Percentiles rank a stretch among this genome's conserved stretches.
Conservation (phyloP, 2,113 vertebrate genomes). For the Dipodomys merriami region DNA sequence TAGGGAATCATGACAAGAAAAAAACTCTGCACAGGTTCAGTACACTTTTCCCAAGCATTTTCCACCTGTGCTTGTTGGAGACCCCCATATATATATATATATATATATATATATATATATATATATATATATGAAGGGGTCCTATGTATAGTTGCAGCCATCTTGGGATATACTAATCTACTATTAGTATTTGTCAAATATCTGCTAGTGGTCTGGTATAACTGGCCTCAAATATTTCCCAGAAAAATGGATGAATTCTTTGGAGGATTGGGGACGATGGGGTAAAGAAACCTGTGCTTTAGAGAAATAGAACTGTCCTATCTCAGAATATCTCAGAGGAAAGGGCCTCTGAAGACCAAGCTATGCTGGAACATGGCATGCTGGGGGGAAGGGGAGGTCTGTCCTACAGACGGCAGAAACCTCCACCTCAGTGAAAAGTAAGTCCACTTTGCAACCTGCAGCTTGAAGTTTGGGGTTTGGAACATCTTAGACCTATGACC, state of each 20-base stretch:
- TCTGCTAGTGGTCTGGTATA: neutral
- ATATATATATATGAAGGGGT: neutral
- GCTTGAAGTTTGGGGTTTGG: neutral
- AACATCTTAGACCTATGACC: neutral
- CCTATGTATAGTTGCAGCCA: neutral
- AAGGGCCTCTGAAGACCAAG: neutral
- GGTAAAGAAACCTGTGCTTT: neutral
- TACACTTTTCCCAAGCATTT: neutral
- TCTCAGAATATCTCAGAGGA: neutral
- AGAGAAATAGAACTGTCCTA: neutral
- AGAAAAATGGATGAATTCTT: neutral
- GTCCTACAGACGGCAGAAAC: neutral
- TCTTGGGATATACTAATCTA: neutral
- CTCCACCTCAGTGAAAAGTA: neutral
- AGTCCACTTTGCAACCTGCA: neutral
- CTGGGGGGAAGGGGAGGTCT: neutral
- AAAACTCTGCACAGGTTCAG: neutral
- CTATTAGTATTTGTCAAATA: no score
- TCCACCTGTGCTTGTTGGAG: neutral
- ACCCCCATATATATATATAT: no score
- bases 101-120: no score
- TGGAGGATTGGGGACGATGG: neutral
- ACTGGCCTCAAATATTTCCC: neutral
- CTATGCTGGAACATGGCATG: neutral
- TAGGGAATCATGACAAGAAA: neutral